phyloP scores from a whole-genome alignment of 1,140 invertebrate genomes.

The Psilanteris sp. region DNA sequence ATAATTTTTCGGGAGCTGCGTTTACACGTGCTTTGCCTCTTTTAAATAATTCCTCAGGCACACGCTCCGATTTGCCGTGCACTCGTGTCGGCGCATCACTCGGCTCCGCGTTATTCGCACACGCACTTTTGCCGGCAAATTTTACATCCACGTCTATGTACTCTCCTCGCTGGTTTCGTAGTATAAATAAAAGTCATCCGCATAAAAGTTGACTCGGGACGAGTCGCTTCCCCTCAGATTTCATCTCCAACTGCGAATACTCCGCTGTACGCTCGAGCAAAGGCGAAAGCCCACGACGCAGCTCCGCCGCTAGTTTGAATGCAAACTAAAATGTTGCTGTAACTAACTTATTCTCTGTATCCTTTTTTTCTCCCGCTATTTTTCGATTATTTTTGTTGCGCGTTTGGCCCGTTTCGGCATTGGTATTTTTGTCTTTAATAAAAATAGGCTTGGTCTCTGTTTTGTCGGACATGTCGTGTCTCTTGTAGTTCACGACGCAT shows the following conservation, averaged over 20 bases:
- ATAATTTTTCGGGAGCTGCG: slow-evolving; percentile 37
- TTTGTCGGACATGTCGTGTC: too few relatives aligned
- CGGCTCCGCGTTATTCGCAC: slow-evolving; percentile 43
- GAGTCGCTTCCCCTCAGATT: slow-evolving; percentile 22
- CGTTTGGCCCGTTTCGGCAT: too few relatives aligned
- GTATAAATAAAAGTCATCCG: slow-evolving; percentile 57
- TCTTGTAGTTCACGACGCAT: too few relatives aligned
- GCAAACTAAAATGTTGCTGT: slow-evolving; percentile 38
- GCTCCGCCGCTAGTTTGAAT: slow-evolving; percentile 20
- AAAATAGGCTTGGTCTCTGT: too few relatives aligned
- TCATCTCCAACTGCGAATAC: slow-evolving; percentile 18
- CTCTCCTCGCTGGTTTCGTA: slow-evolving; percentile 25
- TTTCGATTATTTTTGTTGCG: too few relatives aligned
- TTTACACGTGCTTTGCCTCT: slow-evolving; percentile 32
- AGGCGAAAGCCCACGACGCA: slow-evolving; percentile 34
- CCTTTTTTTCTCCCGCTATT: slow-evolving; percentile 1
- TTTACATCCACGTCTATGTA: slow-evolving; percentile 32
- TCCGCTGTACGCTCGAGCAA: slow-evolving; percentile 23
- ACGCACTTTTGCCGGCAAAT: slow-evolving; percentile 38
- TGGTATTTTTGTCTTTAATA: too few relatives aligned
- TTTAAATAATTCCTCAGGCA: slow-evolving; percentile 32
- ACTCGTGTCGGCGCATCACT: slow-evolving; percentile 26
- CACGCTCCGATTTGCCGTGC: slow-evolving; percentile 36
- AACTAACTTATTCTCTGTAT: slow-evolving; percentile 20
- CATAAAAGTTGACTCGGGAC: slow-evolving; percentile 51